Base-by-base conservation (phyloP, 2,888 invertebrate genomes). In the Apamea monoglypha region DNA sequence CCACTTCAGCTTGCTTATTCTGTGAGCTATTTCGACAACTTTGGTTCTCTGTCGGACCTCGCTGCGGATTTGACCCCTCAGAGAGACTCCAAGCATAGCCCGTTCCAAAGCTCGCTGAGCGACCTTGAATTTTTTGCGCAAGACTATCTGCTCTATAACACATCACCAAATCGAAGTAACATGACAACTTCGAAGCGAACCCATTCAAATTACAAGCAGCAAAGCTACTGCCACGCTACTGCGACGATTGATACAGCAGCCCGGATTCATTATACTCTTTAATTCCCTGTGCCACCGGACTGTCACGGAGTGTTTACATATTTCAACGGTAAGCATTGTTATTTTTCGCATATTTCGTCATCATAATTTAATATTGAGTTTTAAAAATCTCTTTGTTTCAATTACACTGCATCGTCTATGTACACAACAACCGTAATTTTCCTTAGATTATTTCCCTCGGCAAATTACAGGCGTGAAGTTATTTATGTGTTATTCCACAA, bases 231-330 rank as follows among this genome's bases (percentile, higher is more conserved):
- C 16, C 71, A 84, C 69, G 74, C 47, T 77, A 80, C 74, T 29
- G 29, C 61, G 29, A 70, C 76, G 82, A 83, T 86, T 83, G 81
- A 85, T 84, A 85, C 14, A 81, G 70, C 75, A 64, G 67, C 76
- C 73, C 70, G 72, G 76, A 82, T 81, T 81, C 78, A 82, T 82
- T 87, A 78, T 84, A 86, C 67, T 67, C 36, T 56, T 56, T 78
- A 78, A 78, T 78, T 67, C 67, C 21, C 36, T 56, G 12, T 14
- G 18, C 47, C 16, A 25, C 1, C 18, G 0, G 3, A 47, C 18
- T 47, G 36, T 67, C 78, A 78, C 67, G 78, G 2, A 78, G 16
- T 68, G 56, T 78, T 78, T 36, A 36, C 18, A 32, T n/a, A 21
- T 47, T 78, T 67, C 29, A 29, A 74, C 29, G 3, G 14, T 40